phyloP scores from a whole-genome alignment of 2,113 vertebrate genomes.

The Actenoides lindsayi region DNA sequence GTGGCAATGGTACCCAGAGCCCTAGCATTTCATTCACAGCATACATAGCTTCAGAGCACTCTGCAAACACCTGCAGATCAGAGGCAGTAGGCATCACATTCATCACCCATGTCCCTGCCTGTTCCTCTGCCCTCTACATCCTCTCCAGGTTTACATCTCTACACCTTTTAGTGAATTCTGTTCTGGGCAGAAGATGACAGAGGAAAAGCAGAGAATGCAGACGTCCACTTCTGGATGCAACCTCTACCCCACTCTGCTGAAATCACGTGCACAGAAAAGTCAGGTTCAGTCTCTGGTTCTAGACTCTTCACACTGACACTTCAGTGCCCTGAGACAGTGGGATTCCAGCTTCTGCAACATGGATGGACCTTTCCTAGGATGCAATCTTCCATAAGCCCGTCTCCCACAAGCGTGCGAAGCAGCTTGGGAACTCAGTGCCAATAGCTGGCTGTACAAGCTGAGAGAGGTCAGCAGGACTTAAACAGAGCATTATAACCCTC shows the following conservation, averaged over 20 bases:
- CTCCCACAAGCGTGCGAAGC: accelerated
- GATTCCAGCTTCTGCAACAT: not conserved
- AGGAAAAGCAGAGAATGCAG: not conserved
- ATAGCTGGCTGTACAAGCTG: not conserved
- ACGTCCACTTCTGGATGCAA: not conserved
- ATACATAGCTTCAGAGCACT: not conserved
- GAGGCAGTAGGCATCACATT: accelerated
- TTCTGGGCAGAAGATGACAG: not conserved
- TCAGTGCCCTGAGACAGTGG: accelerated
- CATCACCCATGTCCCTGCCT: not conserved
- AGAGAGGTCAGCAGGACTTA: not conserved
- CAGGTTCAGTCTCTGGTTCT: not conserved
- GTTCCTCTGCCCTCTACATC: not conserved
- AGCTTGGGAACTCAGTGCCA: not conserved
- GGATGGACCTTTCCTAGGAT: not conserved
- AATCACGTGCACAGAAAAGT: not conserved
- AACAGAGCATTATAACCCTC: not conserved
- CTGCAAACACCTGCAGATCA: not conserved
- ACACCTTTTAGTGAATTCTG: not conserved
- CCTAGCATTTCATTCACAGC: not conserved
- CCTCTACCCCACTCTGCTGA: not conserved
- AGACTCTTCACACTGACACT: not conserved
- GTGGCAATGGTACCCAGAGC: not conserved
- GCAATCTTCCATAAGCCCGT: not conserved
- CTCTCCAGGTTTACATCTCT: not conserved